Evolutionary conservation across 2,113 vertebrate species (phyloP).

Genomic region (Casuarius casuarius): DNA sequence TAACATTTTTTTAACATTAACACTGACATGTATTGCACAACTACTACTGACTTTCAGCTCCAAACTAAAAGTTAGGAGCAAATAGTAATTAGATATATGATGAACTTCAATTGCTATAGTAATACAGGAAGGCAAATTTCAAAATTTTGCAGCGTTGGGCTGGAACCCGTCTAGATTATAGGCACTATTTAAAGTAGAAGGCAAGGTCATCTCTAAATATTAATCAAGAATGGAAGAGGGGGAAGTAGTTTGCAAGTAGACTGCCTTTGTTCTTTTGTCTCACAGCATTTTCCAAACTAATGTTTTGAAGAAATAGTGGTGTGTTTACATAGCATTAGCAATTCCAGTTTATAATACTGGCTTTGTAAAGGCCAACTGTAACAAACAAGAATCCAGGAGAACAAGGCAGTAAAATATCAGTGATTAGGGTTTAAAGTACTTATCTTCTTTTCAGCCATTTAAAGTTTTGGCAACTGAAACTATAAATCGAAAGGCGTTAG

Average conservation of each 20-base stretch:
- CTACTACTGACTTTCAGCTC: background rate
- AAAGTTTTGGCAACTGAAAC: slow-evolving; percentile 91
- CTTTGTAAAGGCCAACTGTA: background rate
- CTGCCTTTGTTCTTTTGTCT: background rate
- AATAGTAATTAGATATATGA: background rate
- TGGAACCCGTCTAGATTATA: background rate
- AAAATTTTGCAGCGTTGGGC: background rate
- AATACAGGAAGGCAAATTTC: background rate
- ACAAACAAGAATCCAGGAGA: background rate
- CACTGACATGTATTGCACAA: no score
- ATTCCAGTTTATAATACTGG: background rate
- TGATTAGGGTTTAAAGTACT: background rate
- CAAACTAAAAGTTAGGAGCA: background rate
- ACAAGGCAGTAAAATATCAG: background rate
- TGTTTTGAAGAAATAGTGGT: background rate
- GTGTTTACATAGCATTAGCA: background rate
- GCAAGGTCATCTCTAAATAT: background rate
- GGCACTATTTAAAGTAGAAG: background rate
- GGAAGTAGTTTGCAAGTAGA: background rate
- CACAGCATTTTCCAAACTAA: background rate
- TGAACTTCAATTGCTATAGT: background rate
- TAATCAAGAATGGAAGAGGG: background rate
- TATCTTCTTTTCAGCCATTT: slow-evolving; percentile 82
- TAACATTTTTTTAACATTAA: background rate
- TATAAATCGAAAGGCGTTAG: slow-evolving; percentile 85